These are phyloP conservation scores for Gymnoscopelus microlampas DNA, from an alignment of 2,797 vertebrate genomes.

Conservation along the genomic window DNA sequence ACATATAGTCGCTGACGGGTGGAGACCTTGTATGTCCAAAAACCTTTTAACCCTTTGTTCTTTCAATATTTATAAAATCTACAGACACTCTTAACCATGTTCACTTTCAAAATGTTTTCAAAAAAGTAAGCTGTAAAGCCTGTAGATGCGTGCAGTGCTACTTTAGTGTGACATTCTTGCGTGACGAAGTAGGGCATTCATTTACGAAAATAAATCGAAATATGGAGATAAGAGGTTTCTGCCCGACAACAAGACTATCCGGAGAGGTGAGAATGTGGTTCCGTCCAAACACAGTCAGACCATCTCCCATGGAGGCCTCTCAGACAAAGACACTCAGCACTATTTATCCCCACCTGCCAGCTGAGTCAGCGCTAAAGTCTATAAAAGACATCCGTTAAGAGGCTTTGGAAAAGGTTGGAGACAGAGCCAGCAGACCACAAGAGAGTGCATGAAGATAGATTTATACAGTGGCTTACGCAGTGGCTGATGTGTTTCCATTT, in stretches of 20 bases:
- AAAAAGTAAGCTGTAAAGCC: too few relatives aligned
- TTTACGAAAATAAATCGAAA: too few relatives aligned
- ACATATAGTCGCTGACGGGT: slow-evolving; percentile 33
- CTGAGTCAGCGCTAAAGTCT: slow-evolving; percentile 29
- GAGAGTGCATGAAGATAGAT: slow-evolving; percentile 11
- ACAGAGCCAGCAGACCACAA: background rate
- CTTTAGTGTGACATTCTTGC: too few relatives aligned
- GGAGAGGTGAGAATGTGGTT: slow-evolving; percentile 41
- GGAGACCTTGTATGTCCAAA: too few relatives aligned
- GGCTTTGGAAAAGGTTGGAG: background rate
- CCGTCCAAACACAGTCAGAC: slow-evolving; percentile 40
- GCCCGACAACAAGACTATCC: background rate
- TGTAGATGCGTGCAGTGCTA: too few relatives aligned
- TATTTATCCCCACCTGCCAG: slow-evolving; percentile 50
- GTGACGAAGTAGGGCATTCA: too few relatives aligned
- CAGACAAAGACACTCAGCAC: slow-evolving; percentile 32
- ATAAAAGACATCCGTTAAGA: slow-evolving; percentile 41
- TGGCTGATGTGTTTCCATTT: slow-evolving; percentile 5
- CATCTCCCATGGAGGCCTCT: slow-evolving; percentile 39
- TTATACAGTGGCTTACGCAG: background rate
- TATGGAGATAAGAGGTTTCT: too few relatives aligned
- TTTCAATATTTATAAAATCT: too few relatives aligned
- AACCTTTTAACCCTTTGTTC: too few relatives aligned
- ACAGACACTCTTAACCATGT: too few relatives aligned
- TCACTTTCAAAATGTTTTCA: too few relatives aligned